phyloP scores from a whole-genome alignment of 1,140 invertebrate genomes.

The Achroia grisella region DNA sequence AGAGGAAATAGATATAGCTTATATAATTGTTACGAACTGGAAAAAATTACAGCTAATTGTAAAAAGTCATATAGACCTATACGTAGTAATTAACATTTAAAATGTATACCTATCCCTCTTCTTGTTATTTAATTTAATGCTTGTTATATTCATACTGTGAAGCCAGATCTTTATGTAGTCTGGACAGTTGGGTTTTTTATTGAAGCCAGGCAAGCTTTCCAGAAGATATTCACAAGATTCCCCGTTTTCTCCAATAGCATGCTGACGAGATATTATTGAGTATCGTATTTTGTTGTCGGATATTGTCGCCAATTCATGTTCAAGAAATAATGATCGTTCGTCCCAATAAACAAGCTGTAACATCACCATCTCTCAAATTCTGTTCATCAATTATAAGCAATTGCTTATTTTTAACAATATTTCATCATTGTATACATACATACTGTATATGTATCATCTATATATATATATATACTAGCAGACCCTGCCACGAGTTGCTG shows the following conservation, averaged over 20 bases:
- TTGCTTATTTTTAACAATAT: too few relatives aligned
- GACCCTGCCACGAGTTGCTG: too few relatives aligned
- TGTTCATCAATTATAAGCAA: too few relatives aligned
- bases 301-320: conserved; percentile 84
- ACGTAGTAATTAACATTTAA: too few relatives aligned
- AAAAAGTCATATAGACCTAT: too few relatives aligned
- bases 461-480: too few relatives aligned
- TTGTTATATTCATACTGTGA: conserved; percentile 37
- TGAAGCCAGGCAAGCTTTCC: conserved; percentile 75
- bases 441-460: too few relatives aligned
- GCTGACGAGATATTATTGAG: conserved; percentile 83
- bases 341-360: conserved; percentile 84
- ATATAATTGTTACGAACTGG: too few relatives aligned
- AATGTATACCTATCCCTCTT: too few relatives aligned
- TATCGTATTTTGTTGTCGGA: conserved; percentile 83
- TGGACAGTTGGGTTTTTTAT: conserved; percentile 21
- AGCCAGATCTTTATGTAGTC: conserved; percentile 41
- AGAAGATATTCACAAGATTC: conserved; percentile 72
- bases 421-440: too few relatives aligned
- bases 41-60: too few relatives aligned
- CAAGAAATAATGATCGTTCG: conserved; percentile 85
- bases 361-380: conserved; percentile 1
- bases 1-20: too few relatives aligned
- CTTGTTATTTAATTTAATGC: conserved; percentile 27
- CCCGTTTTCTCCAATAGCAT: conserved; percentile 78